Percentiles rank a stretch among this genome's conserved stretches.
These are phyloP conservation scores for Zingel zingel DNA, from an alignment of 2,113 vertebrate species.

Conservation along the genomic window DNA sequence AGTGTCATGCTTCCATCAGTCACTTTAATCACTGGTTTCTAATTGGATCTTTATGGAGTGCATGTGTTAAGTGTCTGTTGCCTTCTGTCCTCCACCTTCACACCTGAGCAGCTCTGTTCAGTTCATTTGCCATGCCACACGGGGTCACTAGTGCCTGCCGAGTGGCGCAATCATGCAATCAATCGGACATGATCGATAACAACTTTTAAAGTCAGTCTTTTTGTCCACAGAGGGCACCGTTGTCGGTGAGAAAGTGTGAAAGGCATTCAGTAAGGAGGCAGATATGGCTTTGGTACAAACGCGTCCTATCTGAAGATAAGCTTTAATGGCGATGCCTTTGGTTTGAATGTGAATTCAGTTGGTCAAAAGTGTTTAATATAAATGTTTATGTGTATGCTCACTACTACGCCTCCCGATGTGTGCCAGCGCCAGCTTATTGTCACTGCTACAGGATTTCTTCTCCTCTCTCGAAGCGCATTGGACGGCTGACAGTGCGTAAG, in stretches of 20 bases:
- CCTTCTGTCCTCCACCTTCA: neutral
- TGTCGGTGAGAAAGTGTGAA: neutral
- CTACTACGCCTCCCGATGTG: conserved; percentile 25
- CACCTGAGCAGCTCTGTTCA: neutral
- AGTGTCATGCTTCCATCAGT: neutral
- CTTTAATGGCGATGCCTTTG: neutral
- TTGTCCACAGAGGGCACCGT: neutral
- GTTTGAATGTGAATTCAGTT: neutral
- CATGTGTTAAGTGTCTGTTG: neutral
- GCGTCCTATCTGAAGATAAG: too few relatives aligned
- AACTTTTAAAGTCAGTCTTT: conserved; percentile 60
- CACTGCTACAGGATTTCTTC: conserved; percentile 18
- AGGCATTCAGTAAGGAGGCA: neutral
- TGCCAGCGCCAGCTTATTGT: conserved; percentile 40
- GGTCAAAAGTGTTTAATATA: neutral
- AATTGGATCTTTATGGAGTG: neutral
- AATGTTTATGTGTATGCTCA: neutral
- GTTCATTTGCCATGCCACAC: conserved; percentile 42
- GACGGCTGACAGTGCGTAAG: conserved; percentile 55
- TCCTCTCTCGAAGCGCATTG: conserved; percentile 63
- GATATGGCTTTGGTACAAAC: neutral
- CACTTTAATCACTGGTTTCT: neutral
- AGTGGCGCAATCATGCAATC: conserved; percentile 38
- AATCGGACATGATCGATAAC: conserved; percentile 29
- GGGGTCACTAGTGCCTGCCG: conserved; percentile 71